phyloP scores from a whole-genome alignment of 1,140 invertebrate species.

The Laodelphax striatellus region DNA sequence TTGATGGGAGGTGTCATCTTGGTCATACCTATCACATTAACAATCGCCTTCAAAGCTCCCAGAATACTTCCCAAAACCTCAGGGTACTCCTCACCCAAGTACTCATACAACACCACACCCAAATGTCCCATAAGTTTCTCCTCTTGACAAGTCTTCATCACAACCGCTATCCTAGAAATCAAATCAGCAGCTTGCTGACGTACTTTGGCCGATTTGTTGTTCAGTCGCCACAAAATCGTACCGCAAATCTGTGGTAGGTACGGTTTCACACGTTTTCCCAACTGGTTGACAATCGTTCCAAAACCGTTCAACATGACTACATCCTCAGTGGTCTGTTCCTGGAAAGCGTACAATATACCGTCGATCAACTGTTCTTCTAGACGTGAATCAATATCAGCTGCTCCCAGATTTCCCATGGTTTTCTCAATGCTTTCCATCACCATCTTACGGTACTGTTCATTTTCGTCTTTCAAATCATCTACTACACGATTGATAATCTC shows the following conservation, averaged over 20 bases:
- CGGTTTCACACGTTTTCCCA: slow-evolving; percentile 94
- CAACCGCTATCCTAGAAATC: slow-evolving; percentile 94
- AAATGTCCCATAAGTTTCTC: slow-evolving; percentile 99
- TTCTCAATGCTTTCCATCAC: slow-evolving; percentile 99
- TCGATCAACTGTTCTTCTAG: slow-evolving; percentile 98
- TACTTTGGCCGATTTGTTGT: slow-evolving; percentile 99
- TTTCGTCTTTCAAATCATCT: slow-evolving; percentile 98
- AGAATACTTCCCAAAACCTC: slow-evolving; percentile 98
- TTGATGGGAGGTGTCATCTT: slow-evolving; percentile 99
- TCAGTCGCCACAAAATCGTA: slow-evolving; percentile 97
- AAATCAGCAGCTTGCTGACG: slow-evolving; percentile 98
- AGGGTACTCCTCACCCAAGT: slow-evolving; percentile 98
- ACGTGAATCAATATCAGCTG: slow-evolving; percentile 93
- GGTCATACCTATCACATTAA: slow-evolving; percentile 99
- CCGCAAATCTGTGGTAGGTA: slow-evolving; percentile 99
- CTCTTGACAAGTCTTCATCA: slow-evolving; percentile 99
- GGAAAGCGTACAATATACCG: slow-evolving; percentile 98
- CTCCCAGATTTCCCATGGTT: slow-evolving; percentile 94
- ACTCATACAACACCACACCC: slow-evolving; percentile 98
- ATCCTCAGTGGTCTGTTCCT: slow-evolving; percentile 99
- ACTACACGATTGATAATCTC: slow-evolving; percentile 98
- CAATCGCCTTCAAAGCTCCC: slow-evolving; percentile 95
- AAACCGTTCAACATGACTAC: slow-evolving; percentile 99
- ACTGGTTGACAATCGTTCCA: slow-evolving; percentile 95
- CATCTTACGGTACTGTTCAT: slow-evolving; percentile 99